Base-by-base conservation (phyloP, 2,888 invertebrate genomes). In the Alloscopus bannaensis region DNA sequence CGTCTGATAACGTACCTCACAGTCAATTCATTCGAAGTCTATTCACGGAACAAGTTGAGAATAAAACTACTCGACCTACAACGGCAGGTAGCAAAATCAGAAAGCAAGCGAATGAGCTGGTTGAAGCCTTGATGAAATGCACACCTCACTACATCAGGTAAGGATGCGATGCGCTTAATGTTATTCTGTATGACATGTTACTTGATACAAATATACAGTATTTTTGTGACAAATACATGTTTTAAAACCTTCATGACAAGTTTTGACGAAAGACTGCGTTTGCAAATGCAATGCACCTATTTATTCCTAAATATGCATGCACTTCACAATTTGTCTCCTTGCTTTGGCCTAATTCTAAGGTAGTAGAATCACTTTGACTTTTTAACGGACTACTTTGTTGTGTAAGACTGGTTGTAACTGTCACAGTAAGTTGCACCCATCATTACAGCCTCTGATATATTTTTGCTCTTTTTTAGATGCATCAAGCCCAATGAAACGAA, bases 401-500 rank as follows among this genome's bases (percentile, higher is more conserved):
- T n/a, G n/a, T n/a, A n/a, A n/a, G n/a, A n/a, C n/a, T n/a, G n/a
- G n/a, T n/a, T n/a, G n/a, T n/a, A n/a, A n/a, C n/a, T n/a, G n/a
- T n/a, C n/a, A n/a, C n/a, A n/a, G n/a, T n/a, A n/a, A n/a, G n/a
- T n/a, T n/a, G n/a, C n/a, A n/a, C n/a, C n/a, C n/a, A n/a, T n/a
- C n/a, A n/a, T n/a, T n/a, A n/a, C n/a, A n/a, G n/a, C n/a, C n/a
- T n/a, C 26, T 55, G 8, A 59, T 59, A 55, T 55, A 52, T 16
- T 52, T 55, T 3, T 26, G 24, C 18, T 20, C 26, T 50, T 20
- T 70, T 47, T 0, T 64, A 87, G 87, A 65, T 93, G 93, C 87
- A 92, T 93, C 85, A 93, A 93, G 87, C 93, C 93, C 18, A 93
- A 93, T 87, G 92, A 93, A 87, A 92, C 92, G 22, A 93, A 93